A percentile compares a stretch with the other conserved stretches of the same genome.
These are phyloP conservation scores for Poicephalus meyeri DNA, from an alignment of 2,113 vertebrate species.

Conservation along the genomic window DNA sequence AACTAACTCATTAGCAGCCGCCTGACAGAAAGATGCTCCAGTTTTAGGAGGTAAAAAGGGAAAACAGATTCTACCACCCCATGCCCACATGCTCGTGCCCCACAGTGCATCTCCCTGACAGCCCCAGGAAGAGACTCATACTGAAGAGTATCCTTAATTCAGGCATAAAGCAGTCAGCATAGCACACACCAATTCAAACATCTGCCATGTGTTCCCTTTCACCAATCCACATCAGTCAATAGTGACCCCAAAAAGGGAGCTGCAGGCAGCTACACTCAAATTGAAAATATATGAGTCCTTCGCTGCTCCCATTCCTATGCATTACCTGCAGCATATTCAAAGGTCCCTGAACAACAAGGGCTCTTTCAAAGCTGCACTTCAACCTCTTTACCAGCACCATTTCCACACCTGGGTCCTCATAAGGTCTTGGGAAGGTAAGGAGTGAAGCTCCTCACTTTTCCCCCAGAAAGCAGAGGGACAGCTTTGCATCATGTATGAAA, in stretches of 20 bases:
- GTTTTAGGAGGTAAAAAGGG: slow-evolving; percentile 6
- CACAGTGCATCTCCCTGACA: background rate
- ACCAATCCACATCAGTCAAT: background rate
- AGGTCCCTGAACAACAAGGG: background rate
- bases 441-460: background rate
- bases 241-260: background rate
- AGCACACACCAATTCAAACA: background rate
- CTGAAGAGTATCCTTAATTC: background rate
- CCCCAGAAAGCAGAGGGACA: background rate
- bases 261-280: background rate
- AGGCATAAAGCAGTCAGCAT: background rate
- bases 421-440: background rate
- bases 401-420: background rate
- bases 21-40: slow-evolving; percentile 55
- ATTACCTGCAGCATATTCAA: background rate
- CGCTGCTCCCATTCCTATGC: background rate
- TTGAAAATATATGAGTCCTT: background rate
- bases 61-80: background rate
- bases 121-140: background rate
- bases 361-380: background rate
- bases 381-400: background rate
- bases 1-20: slow-evolving; percentile 74
- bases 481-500: background rate
- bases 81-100: background rate
- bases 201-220: background rate